A percentile compares a stretch with the other conserved stretches of the same genome.
Conservation (phyloP, 2,888 invertebrate genomes). For the Trichopoda pennipes region DNA sequence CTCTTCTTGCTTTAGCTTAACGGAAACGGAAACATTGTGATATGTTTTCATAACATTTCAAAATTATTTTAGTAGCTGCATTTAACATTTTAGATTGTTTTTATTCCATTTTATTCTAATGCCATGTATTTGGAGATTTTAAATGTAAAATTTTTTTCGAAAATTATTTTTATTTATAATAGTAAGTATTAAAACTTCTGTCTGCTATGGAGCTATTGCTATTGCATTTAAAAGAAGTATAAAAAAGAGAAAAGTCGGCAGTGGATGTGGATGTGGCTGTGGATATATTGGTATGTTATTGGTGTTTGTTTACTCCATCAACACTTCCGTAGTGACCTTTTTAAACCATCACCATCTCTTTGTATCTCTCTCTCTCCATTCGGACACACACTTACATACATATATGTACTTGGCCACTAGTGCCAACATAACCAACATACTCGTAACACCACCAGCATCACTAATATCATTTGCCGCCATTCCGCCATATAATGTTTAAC, state of each 20-base stretch:
- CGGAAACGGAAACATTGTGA: conserved; percentile 53
- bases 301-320: conserved; percentile 69
- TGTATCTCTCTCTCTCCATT: conserved; percentile 27
- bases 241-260: conserved; percentile 11
- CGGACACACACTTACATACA: neutral
- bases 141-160: conserved; percentile 28
- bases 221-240: neutral
- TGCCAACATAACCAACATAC: conserved; percentile 35
- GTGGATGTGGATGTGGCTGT: conserved; percentile 68
- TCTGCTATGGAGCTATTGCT: conserved; percentile 3
- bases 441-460: conserved; percentile 57
- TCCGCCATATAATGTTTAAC: conserved; percentile 59
- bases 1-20: conserved; percentile 38
- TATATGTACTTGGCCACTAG: conserved; percentile 12
- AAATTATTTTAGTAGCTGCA: neutral
- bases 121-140: neutral
- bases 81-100: conserved; percentile 5
- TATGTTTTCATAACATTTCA: neutral
- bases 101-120: conserved; percentile 17
- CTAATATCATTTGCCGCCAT: conserved; percentile 54
- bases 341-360: conserved; percentile 37
- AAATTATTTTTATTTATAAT: conserved; percentile 29
- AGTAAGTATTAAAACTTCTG: conserved; percentile 18
- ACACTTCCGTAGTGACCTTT: conserved; percentile 67
- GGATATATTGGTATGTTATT: conserved; percentile 68